A percentile compares a stretch with the other conserved stretches of the same genome.
Evolutionary conservation across 2,113 vertebrate species (phyloP).

Genomic region (Epinephelus fuscoguttatus): DNA sequence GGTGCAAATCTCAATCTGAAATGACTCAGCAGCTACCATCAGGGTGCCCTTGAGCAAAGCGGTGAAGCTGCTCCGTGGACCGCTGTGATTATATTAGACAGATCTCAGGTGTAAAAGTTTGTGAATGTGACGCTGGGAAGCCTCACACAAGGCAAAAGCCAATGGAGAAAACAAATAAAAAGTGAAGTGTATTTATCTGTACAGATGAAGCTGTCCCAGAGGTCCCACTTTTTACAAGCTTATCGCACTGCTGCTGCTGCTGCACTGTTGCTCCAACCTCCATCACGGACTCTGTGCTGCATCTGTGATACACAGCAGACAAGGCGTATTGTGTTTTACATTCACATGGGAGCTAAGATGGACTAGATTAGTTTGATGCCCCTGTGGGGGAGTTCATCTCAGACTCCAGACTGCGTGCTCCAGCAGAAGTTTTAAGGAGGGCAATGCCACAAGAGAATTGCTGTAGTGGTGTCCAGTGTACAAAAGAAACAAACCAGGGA

Average conservation of each 20-base stretch:
- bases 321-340: conserved; percentile 32
- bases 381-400: conserved; percentile 46
- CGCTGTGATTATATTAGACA: conserved; percentile 16
- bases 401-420: conserved; percentile 5
- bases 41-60: conserved; percentile 32
- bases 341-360: conserved; percentile 33
- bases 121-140: conserved; percentile 7
- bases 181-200: not conserved
- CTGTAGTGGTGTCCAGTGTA: conserved; percentile 15
- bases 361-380: conserved; percentile 15
- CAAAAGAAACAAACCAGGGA: conserved; percentile 37
- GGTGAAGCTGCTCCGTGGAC: conserved; percentile 17
- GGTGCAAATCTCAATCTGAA: conserved; percentile 41
- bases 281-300: conserved; percentile 6
- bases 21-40: conserved; percentile 25
- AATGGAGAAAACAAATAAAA: conserved; percentile 8
- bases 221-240: conserved; percentile 22
- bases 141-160: not conserved
- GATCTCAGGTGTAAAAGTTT: conserved; percentile 11
- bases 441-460: not conserved
- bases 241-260: not conserved
- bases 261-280: not conserved
- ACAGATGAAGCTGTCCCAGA: conserved; percentile 10
- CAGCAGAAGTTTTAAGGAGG: conserved; percentile 22
- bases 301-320: conserved; percentile 10